Conservation (phyloP, 2,888 invertebrate genomes). For the Chaitophorus viminalis region DNA sequence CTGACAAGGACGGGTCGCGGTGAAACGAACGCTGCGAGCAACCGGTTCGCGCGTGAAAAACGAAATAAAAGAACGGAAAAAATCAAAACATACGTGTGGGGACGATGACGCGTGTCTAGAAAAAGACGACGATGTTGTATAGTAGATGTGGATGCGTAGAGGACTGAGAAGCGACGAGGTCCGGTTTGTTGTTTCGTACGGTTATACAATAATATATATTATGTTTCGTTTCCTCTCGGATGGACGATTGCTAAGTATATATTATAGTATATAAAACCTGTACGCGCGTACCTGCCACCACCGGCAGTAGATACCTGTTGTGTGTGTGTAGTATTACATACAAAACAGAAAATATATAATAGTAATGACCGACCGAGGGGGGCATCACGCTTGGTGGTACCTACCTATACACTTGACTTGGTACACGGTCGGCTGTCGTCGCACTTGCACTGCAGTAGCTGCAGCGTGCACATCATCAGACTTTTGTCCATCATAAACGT, state of each 20-base stretch:
- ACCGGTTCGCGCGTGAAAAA: conserved; percentile 53
- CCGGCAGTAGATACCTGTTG: too few relatives aligned
- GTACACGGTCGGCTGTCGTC: conserved; percentile 6
- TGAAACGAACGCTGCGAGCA: not conserved
- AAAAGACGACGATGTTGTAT: not conserved
- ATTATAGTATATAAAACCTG: not conserved
- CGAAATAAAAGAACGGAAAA: not conserved
- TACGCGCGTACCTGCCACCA: not conserved
- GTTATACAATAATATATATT: not conserved
- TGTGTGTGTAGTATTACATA: too few relatives aligned
- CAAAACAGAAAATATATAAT: too few relatives aligned
- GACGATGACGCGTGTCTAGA: not conserved
- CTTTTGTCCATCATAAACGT: too few relatives aligned
- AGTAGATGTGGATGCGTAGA: too few relatives aligned
- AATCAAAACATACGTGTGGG: not conserved
- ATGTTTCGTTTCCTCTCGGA: not conserved
- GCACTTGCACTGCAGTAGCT: not conserved
- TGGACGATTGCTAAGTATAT: conserved; percentile 35
- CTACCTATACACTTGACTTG: not conserved
- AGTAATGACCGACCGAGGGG: not conserved
- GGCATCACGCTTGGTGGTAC: not conserved
- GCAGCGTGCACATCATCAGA: too few relatives aligned
- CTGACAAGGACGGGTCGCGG: conserved; percentile 40
- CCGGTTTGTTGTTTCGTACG: conserved; percentile 35
- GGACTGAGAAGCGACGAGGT: not conserved